A percentile compares a stretch with the other conserved stretches of the same genome.
Conservation (phyloP, 2,888 invertebrate species). For the Metacarcinus magister region DNA sequence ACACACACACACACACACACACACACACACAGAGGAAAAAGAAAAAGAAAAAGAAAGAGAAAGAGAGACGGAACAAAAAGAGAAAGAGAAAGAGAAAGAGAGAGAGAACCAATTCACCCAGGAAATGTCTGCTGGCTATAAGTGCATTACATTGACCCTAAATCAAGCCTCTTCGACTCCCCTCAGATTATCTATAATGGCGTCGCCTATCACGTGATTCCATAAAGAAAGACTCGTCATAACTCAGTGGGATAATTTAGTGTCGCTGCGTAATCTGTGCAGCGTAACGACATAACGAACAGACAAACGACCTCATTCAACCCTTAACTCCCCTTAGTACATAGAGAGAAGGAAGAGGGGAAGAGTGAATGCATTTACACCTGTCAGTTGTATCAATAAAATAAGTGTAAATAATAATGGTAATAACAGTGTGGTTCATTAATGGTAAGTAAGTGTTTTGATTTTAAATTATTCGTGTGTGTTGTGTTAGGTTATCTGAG, state of each 20-base stretch:
- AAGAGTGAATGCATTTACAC: no score
- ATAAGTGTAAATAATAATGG: no score
- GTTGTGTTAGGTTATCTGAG: no score
- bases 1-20: neutral
- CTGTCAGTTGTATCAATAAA: no score
- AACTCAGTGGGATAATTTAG: no score
- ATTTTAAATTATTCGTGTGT: no score
- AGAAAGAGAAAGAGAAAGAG: neutral
- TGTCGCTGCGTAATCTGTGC: neutral
- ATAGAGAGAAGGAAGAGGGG: no score
- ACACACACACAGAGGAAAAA: no score
- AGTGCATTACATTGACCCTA: neutral
- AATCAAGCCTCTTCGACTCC: neutral
- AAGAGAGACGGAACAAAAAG: neutral
- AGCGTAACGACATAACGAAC: neutral
- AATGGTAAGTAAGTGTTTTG: no score
- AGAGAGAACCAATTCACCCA: neutral
- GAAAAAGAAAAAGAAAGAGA: neutral
- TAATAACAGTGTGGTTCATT: no score
- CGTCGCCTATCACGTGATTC: neutral
- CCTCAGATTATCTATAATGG: conserved; percentile 34
- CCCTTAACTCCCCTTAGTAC: neutral
- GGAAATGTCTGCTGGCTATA: neutral
- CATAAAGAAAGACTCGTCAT: neutral
- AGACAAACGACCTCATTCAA: neutral